Percentiles rank a stretch among this genome's conserved stretches.
Evolutionary conservation across 2,113 vertebrate genomes (phyloP).

Genomic region (Myodes glareolus): DNA sequence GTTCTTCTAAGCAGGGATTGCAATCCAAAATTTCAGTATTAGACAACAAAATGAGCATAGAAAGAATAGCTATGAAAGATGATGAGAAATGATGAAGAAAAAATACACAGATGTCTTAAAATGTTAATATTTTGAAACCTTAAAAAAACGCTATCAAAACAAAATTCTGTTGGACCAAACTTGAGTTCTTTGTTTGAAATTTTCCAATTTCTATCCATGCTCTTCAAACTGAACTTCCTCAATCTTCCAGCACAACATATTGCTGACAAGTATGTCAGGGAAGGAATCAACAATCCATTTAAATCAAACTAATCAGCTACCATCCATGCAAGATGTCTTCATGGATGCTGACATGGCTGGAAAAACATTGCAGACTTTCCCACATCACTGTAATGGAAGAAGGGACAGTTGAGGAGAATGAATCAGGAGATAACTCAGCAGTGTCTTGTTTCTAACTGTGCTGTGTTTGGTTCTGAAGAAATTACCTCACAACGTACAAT

Average conservation of each 20-base stretch:
- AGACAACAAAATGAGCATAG: constrained; percentile 38
- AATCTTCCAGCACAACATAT: neutral
- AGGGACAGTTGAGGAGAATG: neutral
- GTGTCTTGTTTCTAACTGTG: neutral
- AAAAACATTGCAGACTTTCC: neutral
- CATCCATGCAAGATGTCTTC: neutral
- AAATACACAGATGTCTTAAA: neutral
- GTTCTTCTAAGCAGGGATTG: neutral
- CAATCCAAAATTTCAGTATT: neutral
- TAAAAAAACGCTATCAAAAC: neutral
- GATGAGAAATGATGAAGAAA: constrained; percentile 12
- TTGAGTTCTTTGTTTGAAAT: neutral
- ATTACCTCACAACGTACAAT: constrained; percentile 34
- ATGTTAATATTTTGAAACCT: neutral
- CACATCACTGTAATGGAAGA: neutral
- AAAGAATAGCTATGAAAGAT: neutral
- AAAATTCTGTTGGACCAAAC: neutral
- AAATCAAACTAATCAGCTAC: constrained; percentile 15
- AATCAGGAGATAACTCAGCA: neutral
- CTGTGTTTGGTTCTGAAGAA: constrained; percentile 2
- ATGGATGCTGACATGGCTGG: neutral
- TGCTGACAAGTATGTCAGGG: neutral
- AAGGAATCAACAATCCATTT: constrained; percentile 42
- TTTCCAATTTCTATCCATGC: neutral
- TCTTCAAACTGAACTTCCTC: constrained; percentile 35